Evolutionary conservation across 2,113 vertebrate species (phyloP).

Genomic region (Chlamydotis undulata): DNA sequence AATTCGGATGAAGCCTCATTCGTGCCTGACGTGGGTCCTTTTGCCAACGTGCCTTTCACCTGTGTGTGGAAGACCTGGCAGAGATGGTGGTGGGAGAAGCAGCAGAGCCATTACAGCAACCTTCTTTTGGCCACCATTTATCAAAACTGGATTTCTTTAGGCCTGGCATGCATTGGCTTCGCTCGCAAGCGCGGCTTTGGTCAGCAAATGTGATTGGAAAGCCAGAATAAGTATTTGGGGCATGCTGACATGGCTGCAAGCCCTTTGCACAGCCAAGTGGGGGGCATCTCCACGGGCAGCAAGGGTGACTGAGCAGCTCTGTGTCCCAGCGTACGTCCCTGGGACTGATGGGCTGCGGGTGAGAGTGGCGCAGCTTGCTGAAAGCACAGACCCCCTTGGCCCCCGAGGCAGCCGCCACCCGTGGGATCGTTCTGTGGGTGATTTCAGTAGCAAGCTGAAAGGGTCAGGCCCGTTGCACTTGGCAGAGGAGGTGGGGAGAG

Average conservation of each 20-base stretch:
- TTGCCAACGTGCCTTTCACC: not conserved
- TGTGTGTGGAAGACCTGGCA: not conserved
- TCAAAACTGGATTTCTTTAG: not conserved
- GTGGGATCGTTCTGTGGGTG: rapidly evolving
- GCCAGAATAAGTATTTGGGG: not conserved
- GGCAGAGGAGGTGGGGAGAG: not conserved
- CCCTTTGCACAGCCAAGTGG: not conserved
- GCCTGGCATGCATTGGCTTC: not conserved
- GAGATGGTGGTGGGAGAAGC: not conserved
- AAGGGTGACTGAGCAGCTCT: not conserved
- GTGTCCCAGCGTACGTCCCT: not conserved
- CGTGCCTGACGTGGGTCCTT: not conserved
- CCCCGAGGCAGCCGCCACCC: not conserved
- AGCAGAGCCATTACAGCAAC: not conserved
- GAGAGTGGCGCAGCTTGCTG: not conserved
- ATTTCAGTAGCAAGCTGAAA: not conserved
- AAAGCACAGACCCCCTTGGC: not conserved
- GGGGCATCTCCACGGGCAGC: not conserved
- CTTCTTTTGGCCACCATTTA: not conserved
- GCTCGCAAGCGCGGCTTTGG: not conserved
- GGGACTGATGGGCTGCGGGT: not conserved
- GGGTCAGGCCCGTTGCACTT: not conserved
- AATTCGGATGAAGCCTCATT: not conserved
- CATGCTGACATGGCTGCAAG: not conserved
- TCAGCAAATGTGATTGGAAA: not conserved